Evolutionary conservation across 1,140 invertebrate species (phyloP), one percentile per base, ranked within the genome.

Genomic region (Camponotus pennsylvanicus): DNA sequence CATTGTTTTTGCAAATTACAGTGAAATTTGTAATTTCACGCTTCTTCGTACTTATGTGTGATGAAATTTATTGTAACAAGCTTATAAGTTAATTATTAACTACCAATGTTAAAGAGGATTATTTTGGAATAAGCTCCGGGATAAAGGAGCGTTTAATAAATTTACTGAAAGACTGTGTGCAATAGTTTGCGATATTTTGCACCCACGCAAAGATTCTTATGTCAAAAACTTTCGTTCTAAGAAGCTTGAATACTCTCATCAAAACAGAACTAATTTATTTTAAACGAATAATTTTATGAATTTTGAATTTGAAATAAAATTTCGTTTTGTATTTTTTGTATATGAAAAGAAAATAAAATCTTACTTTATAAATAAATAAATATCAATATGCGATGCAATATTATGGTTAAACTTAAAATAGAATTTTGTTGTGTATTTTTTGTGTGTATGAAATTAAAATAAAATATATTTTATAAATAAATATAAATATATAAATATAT

Each of bases 41-140:
- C 63, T 69, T 79, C 34, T 82, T 59, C 21, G 34, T 49, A 49
- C 15, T 82, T 80, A 8, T 32, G 13, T 0, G 15, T 9, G 18
- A 61, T 70, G 66, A 59, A 73, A 83, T 61, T 27, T 55, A 4
- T 1, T 27, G 67, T 61, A 73, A 82, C 55, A 27, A 82, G 69
- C 52, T 73, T 34, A 52, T 34, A 61, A 63, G 59, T 73, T 83
- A 73, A 21, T 71, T 71, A 82, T 82, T 73, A 82, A 40, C 52
- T 45, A 21, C 27, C 42, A 73, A 73, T 27, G 42, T 9, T 37
- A 83, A 83, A 83, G 69, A 83, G 69, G 79, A 83, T 83, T 27
- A 27, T 27, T 82, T 49, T 52, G 27, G 32, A 73, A 73, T 82
- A 82, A 82, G 55, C 79, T 63, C 27, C 13, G 15, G 27, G 61